A percentile compares a stretch with the other conserved stretches of the same genome.
Conservation (phyloP, 2,888 invertebrate genomes). For the Drosophila robusta region DNA sequence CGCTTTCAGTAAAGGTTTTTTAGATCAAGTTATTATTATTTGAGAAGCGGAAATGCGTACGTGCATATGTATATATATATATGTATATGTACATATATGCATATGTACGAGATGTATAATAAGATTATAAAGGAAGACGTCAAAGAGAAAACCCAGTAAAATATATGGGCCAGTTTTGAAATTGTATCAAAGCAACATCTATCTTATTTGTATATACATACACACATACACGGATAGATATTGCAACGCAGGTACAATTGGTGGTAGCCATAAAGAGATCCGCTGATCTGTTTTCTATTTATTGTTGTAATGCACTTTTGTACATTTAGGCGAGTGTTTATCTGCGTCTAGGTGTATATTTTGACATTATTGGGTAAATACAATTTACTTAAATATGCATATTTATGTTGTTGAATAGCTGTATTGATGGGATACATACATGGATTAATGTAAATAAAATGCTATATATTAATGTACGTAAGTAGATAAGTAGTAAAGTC, state of each 20-base stretch:
- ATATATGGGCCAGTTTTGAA: not conserved
- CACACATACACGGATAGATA: too few relatives aligned
- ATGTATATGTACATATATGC: not conserved
- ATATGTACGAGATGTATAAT: too few relatives aligned
- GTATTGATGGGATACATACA: too few relatives aligned
- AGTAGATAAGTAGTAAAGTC: not conserved
- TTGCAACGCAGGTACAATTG: too few relatives aligned
- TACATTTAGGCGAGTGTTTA: not conserved
- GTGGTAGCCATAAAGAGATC: not conserved
- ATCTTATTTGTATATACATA: too few relatives aligned
- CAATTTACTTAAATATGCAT: too few relatives aligned
- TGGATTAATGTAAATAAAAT: not conserved
- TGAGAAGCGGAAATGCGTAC: slow-evolving; percentile 1
- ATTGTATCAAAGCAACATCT: too few relatives aligned
- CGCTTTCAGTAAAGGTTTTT: not conserved
- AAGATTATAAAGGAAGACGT: not conserved
- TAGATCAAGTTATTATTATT: not conserved
- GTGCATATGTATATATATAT: not conserved
- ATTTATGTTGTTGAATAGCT: too few relatives aligned
- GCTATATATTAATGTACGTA: not conserved
- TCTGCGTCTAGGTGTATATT: too few relatives aligned
- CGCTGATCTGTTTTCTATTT: not conserved
- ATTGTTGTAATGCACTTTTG: not conserved
- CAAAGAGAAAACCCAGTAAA: not conserved
- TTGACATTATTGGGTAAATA: too few relatives aligned